Percentiles rank a stretch among this genome's conserved stretches.
phyloP scores from a whole-genome alignment of 2,113 vertebrate species.

The Acinonyx jubatus region DNA sequence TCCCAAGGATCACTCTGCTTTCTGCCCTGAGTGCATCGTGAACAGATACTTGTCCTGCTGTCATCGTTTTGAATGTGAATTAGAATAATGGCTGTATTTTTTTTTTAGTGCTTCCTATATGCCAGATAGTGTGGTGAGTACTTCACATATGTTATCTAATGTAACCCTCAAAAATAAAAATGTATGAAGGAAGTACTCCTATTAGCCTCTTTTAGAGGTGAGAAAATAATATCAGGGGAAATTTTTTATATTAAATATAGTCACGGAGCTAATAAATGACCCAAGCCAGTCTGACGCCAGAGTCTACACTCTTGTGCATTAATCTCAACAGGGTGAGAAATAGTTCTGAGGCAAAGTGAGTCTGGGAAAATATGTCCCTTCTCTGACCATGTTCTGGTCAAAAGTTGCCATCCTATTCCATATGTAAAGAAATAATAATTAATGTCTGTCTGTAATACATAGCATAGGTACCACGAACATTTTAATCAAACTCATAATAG shows the following conservation, averaged over 20 bases:
- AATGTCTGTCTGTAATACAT: slow-evolving; percentile 20
- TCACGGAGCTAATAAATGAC: neutral
- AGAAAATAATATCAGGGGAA: neutral
- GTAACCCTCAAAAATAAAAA: slow-evolving; percentile 46
- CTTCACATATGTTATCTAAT: slow-evolving; percentile 50
- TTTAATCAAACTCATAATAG: slow-evolving; percentile 47
- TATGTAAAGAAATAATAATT: neutral
- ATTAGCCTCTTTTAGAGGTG: neutral
- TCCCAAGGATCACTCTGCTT: neutral
- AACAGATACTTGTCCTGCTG: slow-evolving; percentile 35
- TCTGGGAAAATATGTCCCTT: neutral
- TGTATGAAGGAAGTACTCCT: neutral
- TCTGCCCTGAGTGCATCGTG: neutral
- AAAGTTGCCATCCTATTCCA: neutral
- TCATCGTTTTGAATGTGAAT: slow-evolving; percentile 53
- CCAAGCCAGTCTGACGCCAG: neutral
- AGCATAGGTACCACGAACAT: neutral
- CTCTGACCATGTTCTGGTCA: neutral
- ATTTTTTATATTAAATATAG: neutral
- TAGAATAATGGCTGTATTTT: slow-evolving; percentile 50
- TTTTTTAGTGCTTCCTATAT: neutral
- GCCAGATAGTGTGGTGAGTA: slow-evolving; percentile 35
- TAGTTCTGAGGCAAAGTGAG: neutral
- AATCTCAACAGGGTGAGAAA: neutral
- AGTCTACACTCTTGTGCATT: neutral